phyloP scores from a whole-genome alignment of 2,888 invertebrate species.

The Camptogramma bilineatum region DNA sequence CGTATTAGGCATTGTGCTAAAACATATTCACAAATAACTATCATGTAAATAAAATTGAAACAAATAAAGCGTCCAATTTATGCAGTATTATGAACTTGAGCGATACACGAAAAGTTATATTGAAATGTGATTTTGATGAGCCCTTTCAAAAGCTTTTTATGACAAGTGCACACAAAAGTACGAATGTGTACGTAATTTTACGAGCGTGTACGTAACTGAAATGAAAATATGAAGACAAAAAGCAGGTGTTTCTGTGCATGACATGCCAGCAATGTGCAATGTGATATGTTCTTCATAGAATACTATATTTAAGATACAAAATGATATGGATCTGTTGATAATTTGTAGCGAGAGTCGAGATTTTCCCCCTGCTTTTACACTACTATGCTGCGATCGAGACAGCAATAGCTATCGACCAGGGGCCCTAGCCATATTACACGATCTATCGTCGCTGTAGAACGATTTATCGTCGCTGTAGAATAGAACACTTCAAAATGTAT shows the following conservation, averaged over 20 bases:
- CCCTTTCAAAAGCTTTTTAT: slow-evolving; percentile 30
- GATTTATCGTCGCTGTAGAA: too few species aligned
- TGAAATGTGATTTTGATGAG: slow-evolving; percentile 35
- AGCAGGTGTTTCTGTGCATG: slow-evolving; percentile 42
- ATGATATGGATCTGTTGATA: neutral
- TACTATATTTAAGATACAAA: slow-evolving; percentile 52
- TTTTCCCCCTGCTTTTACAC: too few species aligned
- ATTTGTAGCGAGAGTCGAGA: neutral
- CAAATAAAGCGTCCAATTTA: slow-evolving; percentile 35
- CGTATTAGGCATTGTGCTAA: slow-evolving; percentile 88
- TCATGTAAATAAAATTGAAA: slow-evolving; percentile 9
- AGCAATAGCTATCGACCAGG: too few species aligned
- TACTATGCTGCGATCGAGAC: too few species aligned
- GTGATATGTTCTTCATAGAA: slow-evolving; percentile 59
- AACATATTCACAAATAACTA: slow-evolving; percentile 45
- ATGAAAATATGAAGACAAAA: slow-evolving; percentile 31
- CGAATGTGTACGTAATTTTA: slow-evolving; percentile 26
- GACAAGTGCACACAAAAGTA: slow-evolving; percentile 26
- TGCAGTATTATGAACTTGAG: slow-evolving; percentile 41
- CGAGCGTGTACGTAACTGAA: slow-evolving; percentile 19
- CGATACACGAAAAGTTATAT: slow-evolving; percentile 43
- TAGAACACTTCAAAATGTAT: too few species aligned
- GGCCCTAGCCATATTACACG: too few species aligned
- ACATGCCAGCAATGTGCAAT: slow-evolving; percentile 43
- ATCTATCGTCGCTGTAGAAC: too few species aligned